These are phyloP conservation scores for Lutjanus campechanus DNA, from an alignment of 2,797 vertebrate species.

Conservation along the genomic window DNA sequence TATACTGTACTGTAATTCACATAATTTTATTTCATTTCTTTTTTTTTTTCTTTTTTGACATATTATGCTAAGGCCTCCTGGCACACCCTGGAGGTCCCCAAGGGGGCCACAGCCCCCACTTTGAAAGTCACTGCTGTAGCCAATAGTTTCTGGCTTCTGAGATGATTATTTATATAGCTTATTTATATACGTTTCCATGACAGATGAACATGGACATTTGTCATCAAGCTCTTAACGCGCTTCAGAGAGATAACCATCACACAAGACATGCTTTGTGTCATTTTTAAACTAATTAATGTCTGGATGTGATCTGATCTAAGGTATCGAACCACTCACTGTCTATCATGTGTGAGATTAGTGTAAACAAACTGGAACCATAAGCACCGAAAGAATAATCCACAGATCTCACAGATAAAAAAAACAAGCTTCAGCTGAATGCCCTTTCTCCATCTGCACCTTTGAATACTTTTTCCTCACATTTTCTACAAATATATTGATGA, in stretches of 20 bases:
- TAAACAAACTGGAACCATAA: not conserved
- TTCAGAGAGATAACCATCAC: not conserved
- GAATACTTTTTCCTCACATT: not conserved
- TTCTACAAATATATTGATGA: not conserved
- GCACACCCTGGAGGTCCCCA: too few species aligned
- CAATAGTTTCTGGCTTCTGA: not conserved
- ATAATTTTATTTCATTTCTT: too few species aligned
- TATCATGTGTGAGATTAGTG: not conserved
- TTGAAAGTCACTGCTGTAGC: too few species aligned
- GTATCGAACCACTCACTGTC: not conserved
- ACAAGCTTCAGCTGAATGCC: not conserved
- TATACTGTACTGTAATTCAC: too few species aligned
- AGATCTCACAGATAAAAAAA: constrained; percentile 5
- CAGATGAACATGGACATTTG: not conserved
- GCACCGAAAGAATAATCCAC: not conserved
- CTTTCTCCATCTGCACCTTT: not conserved
- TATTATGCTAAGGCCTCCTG: too few species aligned
- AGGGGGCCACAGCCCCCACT: too few species aligned
- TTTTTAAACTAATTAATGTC: not conserved
- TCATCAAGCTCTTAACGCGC: not conserved
- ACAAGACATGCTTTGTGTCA: not conserved
- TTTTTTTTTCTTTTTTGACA: too few species aligned
- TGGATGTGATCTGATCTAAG: not conserved
- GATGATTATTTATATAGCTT: not conserved
- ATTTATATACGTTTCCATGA: not conserved